Percentiles rank a stretch among this genome's conserved stretches.
These are phyloP conservation scores for Pogona vitticeps DNA, from an alignment of 2,113 vertebrate species.

Conservation along the genomic window DNA sequence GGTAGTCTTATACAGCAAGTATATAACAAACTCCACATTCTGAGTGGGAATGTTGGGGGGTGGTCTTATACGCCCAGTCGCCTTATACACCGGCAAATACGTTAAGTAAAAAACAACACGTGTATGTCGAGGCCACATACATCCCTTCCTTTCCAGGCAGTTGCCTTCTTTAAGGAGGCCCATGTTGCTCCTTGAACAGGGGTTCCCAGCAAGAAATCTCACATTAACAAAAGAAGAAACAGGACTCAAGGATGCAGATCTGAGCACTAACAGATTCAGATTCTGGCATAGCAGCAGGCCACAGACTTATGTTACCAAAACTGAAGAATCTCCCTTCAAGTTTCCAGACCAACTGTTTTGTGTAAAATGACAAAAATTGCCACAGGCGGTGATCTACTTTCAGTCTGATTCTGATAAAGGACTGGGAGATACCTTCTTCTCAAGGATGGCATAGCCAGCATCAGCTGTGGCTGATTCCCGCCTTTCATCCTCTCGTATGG, in stretches of 20 bases:
- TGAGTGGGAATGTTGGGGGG: too few relatives aligned
- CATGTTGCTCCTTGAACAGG: neutral
- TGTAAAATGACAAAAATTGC: neutral
- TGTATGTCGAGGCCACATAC: too few relatives aligned
- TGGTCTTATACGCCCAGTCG: too few relatives aligned
- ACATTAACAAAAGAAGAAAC: neutral
- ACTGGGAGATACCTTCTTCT: constrained; percentile 84
- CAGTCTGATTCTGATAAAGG: neutral
- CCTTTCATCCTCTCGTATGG: constrained; percentile 78
- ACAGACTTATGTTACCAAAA: neutral
- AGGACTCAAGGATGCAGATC: too few relatives aligned
- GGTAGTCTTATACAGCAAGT: too few relatives aligned
- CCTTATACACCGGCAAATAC: too few relatives aligned
- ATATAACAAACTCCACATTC: too few relatives aligned
- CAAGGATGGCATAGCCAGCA: constrained; percentile 88
- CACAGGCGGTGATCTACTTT: neutral
- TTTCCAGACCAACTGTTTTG: neutral
- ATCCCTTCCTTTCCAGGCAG: neutral
- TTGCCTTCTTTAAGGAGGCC: neutral
- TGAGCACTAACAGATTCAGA: neutral
- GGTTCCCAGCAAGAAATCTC: too few relatives aligned
- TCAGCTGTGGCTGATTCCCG: constrained; percentile 89
- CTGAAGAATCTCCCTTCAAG: neutral
- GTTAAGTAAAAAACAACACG: too few relatives aligned
- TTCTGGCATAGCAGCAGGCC: neutral